These are phyloP conservation scores for Cydia pomonella DNA, from an alignment of 1,140 invertebrate genomes.

Conservation along the genomic window DNA sequence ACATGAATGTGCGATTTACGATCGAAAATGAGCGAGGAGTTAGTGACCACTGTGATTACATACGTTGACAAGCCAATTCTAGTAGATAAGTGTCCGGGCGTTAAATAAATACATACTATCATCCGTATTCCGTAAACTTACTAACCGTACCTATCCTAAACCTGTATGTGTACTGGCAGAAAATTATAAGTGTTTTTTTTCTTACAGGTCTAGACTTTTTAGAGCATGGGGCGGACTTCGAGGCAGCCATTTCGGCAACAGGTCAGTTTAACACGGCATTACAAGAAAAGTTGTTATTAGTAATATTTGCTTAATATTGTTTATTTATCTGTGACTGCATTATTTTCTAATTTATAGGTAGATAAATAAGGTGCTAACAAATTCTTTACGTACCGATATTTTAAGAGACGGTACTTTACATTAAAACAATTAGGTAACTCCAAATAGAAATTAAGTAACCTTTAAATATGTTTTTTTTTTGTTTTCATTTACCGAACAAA, in stretches of 20 bases:
- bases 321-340: no score
- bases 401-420: no score
- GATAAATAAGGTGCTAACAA: no score
- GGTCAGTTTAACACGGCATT: slow-evolving; percentile 71
- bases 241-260: slow-evolving; percentile 85
- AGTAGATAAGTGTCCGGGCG: slow-evolving; percentile 48
- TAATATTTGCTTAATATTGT: no score
- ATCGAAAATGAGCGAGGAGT: slow-evolving; percentile 32
- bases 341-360: no score
- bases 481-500: no score
- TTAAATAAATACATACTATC: slow-evolving; percentile 1
- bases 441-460: no score
- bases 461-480: no score
- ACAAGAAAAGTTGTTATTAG: no score
- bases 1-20: slow-evolving; percentile 18
- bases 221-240: slow-evolving; percentile 86
- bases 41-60: slow-evolving; percentile 15
- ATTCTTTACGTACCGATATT: no score
- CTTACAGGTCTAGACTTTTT: slow-evolving; percentile 85
- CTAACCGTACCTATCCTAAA: not conserved
- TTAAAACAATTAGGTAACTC: no score
- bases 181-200: slow-evolving; percentile 29
- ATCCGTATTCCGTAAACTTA: not conserved
- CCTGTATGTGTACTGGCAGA: not conserved
- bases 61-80: slow-evolving; percentile 44